Base-by-base conservation (phyloP, 2,113 vertebrate species). In the Carlito syrichta region DNA sequence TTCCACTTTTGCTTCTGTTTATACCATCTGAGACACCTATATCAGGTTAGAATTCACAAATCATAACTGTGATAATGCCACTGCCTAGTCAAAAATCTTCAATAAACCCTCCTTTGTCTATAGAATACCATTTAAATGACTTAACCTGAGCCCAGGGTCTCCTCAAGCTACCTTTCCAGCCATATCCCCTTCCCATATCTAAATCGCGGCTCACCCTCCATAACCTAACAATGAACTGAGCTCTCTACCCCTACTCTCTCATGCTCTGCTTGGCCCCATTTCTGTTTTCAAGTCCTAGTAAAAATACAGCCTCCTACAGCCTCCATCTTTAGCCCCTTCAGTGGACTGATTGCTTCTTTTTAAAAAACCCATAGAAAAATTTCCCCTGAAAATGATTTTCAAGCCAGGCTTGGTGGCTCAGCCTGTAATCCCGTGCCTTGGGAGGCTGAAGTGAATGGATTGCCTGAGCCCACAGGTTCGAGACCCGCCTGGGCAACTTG, bases 261-360 rank as follows among this genome's bases (percentile, higher is more conserved):
- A 0, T 3, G 6, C n/a, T 27, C 45, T 5, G 4, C 6, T 27
- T 71, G 13, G 10, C 9, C 13, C 38, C 19, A 27, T 17, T 63
- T 69, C 58, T 69, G 17, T 58, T 52, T 60, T 88, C 23, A 38
- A 12, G 14, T 71, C 62, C 32, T 17, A 45, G 3, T 10, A 38
- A 32, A 60, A 71, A 35, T 11, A 5, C 23, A 88, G 69, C 20
- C 10, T 82, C 76, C 6, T 11, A 40, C 0, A 2, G 62, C 20
- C 27, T 17, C 19, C 40, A 22, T 52, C 35, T 35, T 43, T 27
- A 71, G 27, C 11, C 12, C 52, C 40, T 77, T 23, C n/a, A 89
- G 22, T 17, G 50, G 73, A 84, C 45, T 58, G 17, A 32, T 8
- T 30, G 2, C 3, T 86, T 74, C 35, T 35, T 84, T 38, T 66